Percentiles rank a stretch among this genome's conserved stretches.
These are phyloP conservation scores for Sebastes cheni DNA, from an alignment of 2,797 vertebrate species.

Conservation along the genomic window DNA sequence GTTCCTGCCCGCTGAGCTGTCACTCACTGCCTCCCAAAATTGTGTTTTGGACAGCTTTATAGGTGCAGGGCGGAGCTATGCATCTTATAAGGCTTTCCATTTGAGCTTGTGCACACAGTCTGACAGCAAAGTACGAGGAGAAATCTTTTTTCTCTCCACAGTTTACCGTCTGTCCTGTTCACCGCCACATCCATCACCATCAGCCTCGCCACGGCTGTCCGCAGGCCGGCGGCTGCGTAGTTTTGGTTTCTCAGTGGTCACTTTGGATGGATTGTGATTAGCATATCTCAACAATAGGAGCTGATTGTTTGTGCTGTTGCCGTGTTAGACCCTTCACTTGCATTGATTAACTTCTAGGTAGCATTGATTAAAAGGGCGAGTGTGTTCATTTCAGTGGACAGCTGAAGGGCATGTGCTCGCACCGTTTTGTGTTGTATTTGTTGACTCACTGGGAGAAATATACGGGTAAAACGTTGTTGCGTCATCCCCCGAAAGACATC, in stretches of 20 bases:
- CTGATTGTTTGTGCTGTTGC: slow-evolving; percentile 47
- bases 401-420: slow-evolving; percentile 21
- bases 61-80: slow-evolving; percentile 19
- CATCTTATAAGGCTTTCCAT: slow-evolving; percentile 25
- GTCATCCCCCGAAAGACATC: background rate
- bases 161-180: slow-evolving; percentile 27
- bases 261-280: slow-evolving; percentile 30
- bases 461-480: background rate
- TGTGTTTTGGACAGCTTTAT: slow-evolving; percentile 37
- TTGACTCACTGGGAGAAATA: slow-evolving; percentile 6
- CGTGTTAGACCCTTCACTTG: slow-evolving; percentile 11
- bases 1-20: slow-evolving; percentile 12
- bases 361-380: slow-evolving; percentile 24
- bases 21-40: background rate
- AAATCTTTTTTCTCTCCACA: slow-evolving; percentile 30
- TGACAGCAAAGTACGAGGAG: slow-evolving; percentile 28
- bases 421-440: background rate
- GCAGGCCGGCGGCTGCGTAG: background rate
- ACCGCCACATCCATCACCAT: slow-evolving; percentile 24
- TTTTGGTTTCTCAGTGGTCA: slow-evolving; percentile 5
- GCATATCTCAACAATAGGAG: slow-evolving; percentile 48
- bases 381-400: slow-evolving; percentile 38
- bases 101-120: slow-evolving; percentile 6
- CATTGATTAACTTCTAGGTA: slow-evolving; percentile 43
- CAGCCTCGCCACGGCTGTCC: background rate